Evolutionary conservation across 1,140 invertebrate species (phyloP), one percentile per base, ranked within the genome.

Genomic region (Bradysia coprophila): DNA sequence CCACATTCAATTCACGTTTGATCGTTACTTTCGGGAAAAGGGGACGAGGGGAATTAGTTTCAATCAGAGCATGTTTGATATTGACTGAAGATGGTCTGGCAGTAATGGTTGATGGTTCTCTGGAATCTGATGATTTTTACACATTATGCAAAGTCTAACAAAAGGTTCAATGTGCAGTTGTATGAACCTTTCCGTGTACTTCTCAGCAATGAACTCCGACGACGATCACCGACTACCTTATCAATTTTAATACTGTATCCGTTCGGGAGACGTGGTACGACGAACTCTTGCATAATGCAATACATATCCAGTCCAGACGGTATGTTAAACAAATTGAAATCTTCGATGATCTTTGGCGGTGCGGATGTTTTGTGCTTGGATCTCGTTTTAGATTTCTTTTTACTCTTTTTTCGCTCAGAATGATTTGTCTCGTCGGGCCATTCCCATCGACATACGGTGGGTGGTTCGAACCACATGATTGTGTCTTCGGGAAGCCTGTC

Each of bases 391-490:
- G 8, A 16, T 33, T 18, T 4, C 50, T 56, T 5, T 11, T 19
- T 18, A 22, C 48, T 47, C 40, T 56, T 50, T 1, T 50, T 54
- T 40, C 51, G 51, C 33, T 61, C 50, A 23, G 51, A 48, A 40
- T 59, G 51, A 1, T 54, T 28, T 2, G 54, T 59, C 43, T 61
- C 58, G 10, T 51, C 45, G 23, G 51, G 41, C 5, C 50, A 57
- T 20, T 83, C 69, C 84, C 84, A 89, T 43, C 80, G 73, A 13
- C 79, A 82, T 3, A 84, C 73, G 10, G 78, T 65, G 0, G 85
- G 85, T 2, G 82, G 76, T 50, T 90, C 85, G 24, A 85, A 76
- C 81, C 83, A 88, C 42, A 87, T 69, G 6, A 87, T 74, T n/a
- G n/a, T n/a, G 4, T 73, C 73, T 13, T 76, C 71, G 0, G 83